Evolutionary conservation across 2,797 vertebrate genomes (phyloP).

Genomic region (Pelodytes ibericus): DNA sequence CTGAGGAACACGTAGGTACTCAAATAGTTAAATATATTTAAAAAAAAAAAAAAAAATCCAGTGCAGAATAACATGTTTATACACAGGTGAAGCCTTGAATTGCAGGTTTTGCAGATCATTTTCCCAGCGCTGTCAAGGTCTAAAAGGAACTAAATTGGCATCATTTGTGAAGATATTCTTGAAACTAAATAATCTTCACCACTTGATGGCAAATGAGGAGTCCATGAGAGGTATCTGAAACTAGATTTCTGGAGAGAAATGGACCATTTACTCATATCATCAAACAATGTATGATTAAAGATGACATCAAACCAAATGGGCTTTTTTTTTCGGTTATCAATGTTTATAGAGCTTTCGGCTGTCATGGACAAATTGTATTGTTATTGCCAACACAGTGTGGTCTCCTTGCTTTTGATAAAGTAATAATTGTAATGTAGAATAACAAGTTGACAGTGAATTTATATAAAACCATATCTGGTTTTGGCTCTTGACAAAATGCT

Average conservation of each 20-base stretch:
- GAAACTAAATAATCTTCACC: slow-evolving; percentile 33
- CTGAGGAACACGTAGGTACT: neutral
- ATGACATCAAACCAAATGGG: slow-evolving; percentile 48
- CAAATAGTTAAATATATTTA: neutral
- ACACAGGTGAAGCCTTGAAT: slow-evolving; percentile 8
- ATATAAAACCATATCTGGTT: neutral
- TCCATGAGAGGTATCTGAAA: slow-evolving; percentile 26
- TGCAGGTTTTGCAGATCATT: slow-evolving; percentile 35
- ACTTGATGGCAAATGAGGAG: slow-evolving; percentile 42
- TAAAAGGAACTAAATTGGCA: slow-evolving; percentile 45
- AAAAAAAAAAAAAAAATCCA: neutral
- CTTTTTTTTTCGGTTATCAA: slow-evolving; percentile 20
- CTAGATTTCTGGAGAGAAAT: slow-evolving; percentile 32
- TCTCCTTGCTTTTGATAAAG: neutral
- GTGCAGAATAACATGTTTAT: slow-evolving; percentile 32
- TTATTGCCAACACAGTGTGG: slow-evolving; percentile 1
- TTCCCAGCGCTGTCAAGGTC: slow-evolving; percentile 28
- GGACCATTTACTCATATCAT: slow-evolving; percentile 44
- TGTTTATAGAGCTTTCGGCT: neutral
- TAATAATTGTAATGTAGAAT: neutral
- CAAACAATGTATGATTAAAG: slow-evolving; percentile 43
- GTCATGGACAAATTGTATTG: slow-evolving; percentile 3
- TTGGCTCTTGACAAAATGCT: neutral
- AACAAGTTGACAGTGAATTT: neutral
- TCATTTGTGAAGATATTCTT: slow-evolving; percentile 30